Base-by-base conservation (phyloP, 2,797 vertebrate genomes). In the Enteromius unitaeniatus region DNA sequence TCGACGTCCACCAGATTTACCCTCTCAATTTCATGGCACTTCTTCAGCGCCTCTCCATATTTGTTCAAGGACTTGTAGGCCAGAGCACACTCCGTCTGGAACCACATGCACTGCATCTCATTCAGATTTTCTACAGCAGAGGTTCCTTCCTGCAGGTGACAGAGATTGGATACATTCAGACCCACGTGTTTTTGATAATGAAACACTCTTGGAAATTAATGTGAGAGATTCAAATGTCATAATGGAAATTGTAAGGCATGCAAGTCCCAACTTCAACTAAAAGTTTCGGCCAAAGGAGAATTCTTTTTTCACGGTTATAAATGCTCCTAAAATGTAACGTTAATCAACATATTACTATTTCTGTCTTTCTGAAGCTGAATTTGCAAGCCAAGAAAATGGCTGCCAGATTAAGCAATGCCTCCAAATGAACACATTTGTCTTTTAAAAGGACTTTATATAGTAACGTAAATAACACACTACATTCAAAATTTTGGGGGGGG, bases 71-170 rank as follows among this genome's bases (percentile, higher is more conserved):
- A 90, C 86, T 96, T 98, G 91, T 99, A 99, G 80, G 98, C 95
- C 47, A 99, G 96, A 0, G 98, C 98, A 86, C 98, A 99, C 85
- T 99, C 98, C 0, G 98, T 99, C 93, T 99, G 98, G 94, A 99
- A 99, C 98, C 98, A 99, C 98, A 99, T 99, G 86, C 98, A 99
- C 92, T 99, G 98, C 98, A 99, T 99, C 93, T 99, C 98, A 31
- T 99, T 99, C 87, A 99, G 94, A 91, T 99, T 99, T 92, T 99
- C 98, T 86, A 99, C 97, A 0, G 97, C 98, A 0, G 97, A 99
- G 0, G 98, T 97, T 53, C 98, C 98, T 95, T 99, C 88, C 86
- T 89, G 77, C 3, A 81, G 60, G 45, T 28, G 21, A 58, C 1
- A 60, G n/a, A 49, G 3, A 72, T 28, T 0, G 1, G 42, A 67